phyloP scores from a whole-genome alignment of 1,140 invertebrate species.

The Stegodyphus mimosarum region DNA sequence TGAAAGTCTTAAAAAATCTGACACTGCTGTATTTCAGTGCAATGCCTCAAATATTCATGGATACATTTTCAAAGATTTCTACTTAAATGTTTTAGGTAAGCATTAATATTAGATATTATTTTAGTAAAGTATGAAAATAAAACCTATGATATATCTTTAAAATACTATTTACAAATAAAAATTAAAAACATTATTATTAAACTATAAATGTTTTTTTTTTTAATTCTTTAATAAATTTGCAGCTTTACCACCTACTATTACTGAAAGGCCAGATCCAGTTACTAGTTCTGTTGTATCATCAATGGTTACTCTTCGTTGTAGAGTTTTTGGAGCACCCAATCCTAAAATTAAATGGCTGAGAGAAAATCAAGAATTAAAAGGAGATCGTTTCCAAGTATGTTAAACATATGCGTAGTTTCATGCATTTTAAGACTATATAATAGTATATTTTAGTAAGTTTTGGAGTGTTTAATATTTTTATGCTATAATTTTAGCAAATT shows the following conservation, averaged over 20 bases:
- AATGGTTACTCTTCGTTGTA: slow-evolving; percentile 85
- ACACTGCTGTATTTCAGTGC: slow-evolving; percentile 98
- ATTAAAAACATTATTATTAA: not conserved
- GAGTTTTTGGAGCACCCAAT: slow-evolving; percentile 95
- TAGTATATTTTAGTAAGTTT: not conserved
- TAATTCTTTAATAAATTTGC: slow-evolving; percentile 24
- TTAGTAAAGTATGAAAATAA: not conserved
- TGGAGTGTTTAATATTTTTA: not conserved
- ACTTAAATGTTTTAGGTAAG: slow-evolving; percentile 91
- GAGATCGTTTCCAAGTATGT: slow-evolving; percentile 69
- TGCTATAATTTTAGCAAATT: not conserved
- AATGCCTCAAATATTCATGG: slow-evolving; percentile 98
- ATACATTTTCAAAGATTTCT: slow-evolving; percentile 98
- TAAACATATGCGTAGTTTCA: not conserved
- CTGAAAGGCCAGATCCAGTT: slow-evolving; percentile 81
- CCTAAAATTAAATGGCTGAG: slow-evolving; percentile 94
- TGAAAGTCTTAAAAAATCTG: slow-evolving; percentile 83
- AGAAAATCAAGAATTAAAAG: slow-evolving; percentile 83
- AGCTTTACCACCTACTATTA: slow-evolving; percentile 91
- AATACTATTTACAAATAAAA: not conserved
- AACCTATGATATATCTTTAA: not conserved
- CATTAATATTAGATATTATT: slow-evolving; percentile 48
- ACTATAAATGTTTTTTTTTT: not conserved
- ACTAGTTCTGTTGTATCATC: slow-evolving; percentile 79
- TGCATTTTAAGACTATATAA: not conserved